Conservation (phyloP, 2,797 vertebrate genomes). For the Pseudochaenichthys georgianus region DNA sequence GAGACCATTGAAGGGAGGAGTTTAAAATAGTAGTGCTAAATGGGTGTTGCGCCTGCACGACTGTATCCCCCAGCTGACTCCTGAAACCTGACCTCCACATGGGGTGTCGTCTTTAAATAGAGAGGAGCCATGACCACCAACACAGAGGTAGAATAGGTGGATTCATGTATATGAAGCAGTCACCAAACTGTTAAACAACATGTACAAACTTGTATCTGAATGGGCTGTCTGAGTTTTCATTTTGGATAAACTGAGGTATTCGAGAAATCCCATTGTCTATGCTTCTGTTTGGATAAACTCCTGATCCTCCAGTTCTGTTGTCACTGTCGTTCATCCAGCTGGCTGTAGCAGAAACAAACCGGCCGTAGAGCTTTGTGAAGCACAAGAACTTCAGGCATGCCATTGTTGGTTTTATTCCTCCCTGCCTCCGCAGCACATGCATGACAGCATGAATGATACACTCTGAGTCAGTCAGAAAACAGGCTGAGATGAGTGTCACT, state of each 20-base stretch:
- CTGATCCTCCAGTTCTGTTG: conserved; percentile 38
- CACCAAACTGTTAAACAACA: background rate
- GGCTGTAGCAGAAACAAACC: conserved; percentile 59
- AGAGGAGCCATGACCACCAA: conserved; percentile 38
- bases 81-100: conserved; percentile 59
- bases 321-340: conserved; percentile 55
- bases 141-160: conserved; percentile 21
- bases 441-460: conserved; percentile 60
- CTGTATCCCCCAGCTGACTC: conserved; percentile 67
- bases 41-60: conserved; percentile 52
- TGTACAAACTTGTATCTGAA: conserved; percentile 8
- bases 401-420: conserved; percentile 65
- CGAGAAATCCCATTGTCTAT: conserved; percentile 48
- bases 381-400: conserved; percentile 68
- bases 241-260: conserved; percentile 30
- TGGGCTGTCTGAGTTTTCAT: conserved; percentile 13
- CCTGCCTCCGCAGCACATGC: conserved; percentile 32
- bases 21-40: conserved; percentile 70
- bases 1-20: conserved; percentile 59
- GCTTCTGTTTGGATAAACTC: conserved; percentile 53
- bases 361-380: conserved; percentile 39
- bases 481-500: conserved; percentile 38
- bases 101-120: conserved; percentile 68
- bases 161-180: background rate
- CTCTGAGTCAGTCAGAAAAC: conserved; percentile 54